These are phyloP conservation scores for Ophioninae sp. DNA, from an alignment of 2,888 invertebrate genomes.

Conservation along the genomic window DNA sequence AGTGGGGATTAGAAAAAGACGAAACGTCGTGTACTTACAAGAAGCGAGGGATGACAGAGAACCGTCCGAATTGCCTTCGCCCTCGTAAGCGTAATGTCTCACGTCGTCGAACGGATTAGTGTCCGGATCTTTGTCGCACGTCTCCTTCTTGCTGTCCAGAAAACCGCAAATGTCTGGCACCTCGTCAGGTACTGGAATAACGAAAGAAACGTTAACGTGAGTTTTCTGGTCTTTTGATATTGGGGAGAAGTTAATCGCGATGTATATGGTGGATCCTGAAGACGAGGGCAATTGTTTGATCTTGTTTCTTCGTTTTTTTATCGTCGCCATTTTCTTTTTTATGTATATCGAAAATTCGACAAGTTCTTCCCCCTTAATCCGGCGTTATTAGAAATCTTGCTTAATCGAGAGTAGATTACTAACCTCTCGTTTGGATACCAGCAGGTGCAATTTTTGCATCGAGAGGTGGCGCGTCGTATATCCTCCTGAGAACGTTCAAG, in stretches of 20 bases:
- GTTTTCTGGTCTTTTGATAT: not conserved
- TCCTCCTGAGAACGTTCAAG: slow-evolving; percentile 88
- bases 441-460: slow-evolving; percentile 82
- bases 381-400: not conserved
- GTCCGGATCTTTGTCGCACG: slow-evolving; percentile 95
- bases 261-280: not conserved
- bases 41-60: slow-evolving; percentile 96
- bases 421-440: slow-evolving; percentile 82
- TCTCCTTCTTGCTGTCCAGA: slow-evolving; percentile 93
- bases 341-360: too few relatives aligned
- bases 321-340: too few relatives aligned
- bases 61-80: slow-evolving; percentile 95
- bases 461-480: slow-evolving; percentile 84
- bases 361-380: too few relatives aligned
- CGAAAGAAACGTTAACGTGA: too few relatives aligned
- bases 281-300: too few relatives aligned
- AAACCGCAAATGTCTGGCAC: slow-evolving; percentile 94
- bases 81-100: slow-evolving; percentile 98
- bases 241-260: not conserved
- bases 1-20: too few relatives aligned
- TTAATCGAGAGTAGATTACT: slow-evolving; percentile 55
- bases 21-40: slow-evolving; percentile 84
- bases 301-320: too few relatives aligned
- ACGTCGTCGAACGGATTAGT: slow-evolving; percentile 97
- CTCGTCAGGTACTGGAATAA: slow-evolving; percentile 83